Conservation (phyloP, 2,113 vertebrate genomes). For the Xenopus borealis region DNA sequence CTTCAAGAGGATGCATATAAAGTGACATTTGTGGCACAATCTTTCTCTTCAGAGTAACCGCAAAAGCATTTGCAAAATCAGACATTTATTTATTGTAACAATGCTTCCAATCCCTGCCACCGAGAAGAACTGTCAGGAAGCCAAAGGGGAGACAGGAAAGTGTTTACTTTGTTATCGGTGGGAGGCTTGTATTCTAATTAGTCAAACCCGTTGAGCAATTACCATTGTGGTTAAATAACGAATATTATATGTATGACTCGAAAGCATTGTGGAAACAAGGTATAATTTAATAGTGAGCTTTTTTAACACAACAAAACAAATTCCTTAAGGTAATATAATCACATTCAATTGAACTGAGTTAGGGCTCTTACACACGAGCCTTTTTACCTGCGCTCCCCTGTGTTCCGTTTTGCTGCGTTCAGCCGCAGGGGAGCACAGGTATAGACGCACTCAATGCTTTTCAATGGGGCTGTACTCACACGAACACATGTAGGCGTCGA, state of each 20-base stretch:
- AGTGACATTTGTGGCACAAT: neutral
- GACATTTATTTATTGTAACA: slow-evolving; percentile 24
- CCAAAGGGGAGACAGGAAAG: slow-evolving; percentile 20
- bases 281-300: too few relatives aligned
- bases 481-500: too few relatives aligned
- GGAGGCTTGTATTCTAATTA: slow-evolving; percentile 15
- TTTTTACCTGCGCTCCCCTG: too few relatives aligned
- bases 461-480: too few relatives aligned
- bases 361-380: too few relatives aligned
- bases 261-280: too few relatives aligned
- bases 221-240: slow-evolving; percentile 15
- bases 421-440: too few relatives aligned
- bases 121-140: slow-evolving; percentile 20
- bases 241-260: neutral
- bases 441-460: too few relatives aligned
- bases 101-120: slow-evolving; percentile 9
- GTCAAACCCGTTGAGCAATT: slow-evolving; percentile 13
- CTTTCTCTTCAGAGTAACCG: slow-evolving; percentile 5
- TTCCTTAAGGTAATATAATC: too few relatives aligned
- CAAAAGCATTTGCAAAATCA: slow-evolving; percentile 19
- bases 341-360: too few relatives aligned
- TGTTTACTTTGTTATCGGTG: neutral
- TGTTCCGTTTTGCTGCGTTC: too few relatives aligned
- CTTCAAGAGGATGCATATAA: neutral
- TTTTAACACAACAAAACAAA: too few relatives aligned